A percentile compares a stretch with the other conserved stretches of the same genome.
Evolutionary conservation across 2,113 vertebrate species (phyloP).

Genomic region (Trichomycterus rosablanca): DNA sequence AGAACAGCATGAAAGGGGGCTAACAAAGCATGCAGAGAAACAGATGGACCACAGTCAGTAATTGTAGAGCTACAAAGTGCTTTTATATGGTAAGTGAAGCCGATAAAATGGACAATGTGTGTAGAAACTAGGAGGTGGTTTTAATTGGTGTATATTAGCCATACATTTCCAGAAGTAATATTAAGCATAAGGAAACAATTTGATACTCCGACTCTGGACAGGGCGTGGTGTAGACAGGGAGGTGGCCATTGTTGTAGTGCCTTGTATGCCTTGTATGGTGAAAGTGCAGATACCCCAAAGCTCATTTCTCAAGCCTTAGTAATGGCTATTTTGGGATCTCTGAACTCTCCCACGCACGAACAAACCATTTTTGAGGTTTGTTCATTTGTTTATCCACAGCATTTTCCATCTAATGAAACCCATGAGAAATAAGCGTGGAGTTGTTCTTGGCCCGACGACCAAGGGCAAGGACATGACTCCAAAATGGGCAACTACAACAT

Average conservation of each 20-base stretch:
- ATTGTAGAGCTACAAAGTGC: too few species aligned
- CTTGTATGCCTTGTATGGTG: conserved; percentile 75
- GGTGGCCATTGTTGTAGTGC: conserved; percentile 41
- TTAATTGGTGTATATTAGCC: too few species aligned
- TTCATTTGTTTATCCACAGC: conserved; percentile 73
- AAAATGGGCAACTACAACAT: conserved; percentile 20
- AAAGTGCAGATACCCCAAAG: conserved; percentile 53
- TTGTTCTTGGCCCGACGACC: conserved; percentile 60
- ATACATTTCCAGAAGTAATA: too few species aligned
- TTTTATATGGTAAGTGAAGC: background rate
- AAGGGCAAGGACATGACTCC: conserved; percentile 34
- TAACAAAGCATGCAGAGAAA: too few species aligned
- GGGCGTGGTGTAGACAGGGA: background rate
- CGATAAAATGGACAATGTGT: too few species aligned
- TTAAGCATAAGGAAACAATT: too few species aligned
- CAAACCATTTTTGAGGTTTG: conserved; percentile 62
- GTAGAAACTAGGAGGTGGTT: too few species aligned
- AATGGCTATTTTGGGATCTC: conserved; percentile 65
- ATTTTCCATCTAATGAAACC: conserved; percentile 64
- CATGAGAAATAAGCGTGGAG: conserved; percentile 54
- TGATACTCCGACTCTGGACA: too few species aligned
- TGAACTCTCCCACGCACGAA: conserved; percentile 71
- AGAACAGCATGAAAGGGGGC: too few species aligned
- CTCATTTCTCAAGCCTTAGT: conserved; percentile 62
- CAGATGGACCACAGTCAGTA: too few species aligned